Conservation (phyloP, 2,113 vertebrate species). For the Piaya cayana region DNA sequence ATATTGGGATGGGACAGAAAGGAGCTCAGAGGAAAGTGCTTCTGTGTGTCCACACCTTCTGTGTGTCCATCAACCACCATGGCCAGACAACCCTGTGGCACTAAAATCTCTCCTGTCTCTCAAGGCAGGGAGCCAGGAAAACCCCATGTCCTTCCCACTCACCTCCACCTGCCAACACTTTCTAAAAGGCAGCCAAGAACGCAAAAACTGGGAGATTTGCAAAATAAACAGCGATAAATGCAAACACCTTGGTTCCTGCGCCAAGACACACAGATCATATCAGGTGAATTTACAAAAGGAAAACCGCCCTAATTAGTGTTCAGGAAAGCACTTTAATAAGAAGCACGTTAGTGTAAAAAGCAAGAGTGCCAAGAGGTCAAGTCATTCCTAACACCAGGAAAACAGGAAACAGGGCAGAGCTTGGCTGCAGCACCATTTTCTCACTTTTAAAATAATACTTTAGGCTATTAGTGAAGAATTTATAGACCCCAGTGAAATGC, state of each 20-base stretch:
- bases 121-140: background rate
- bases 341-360: background rate
- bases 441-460: background rate
- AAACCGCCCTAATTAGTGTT: slow-evolving; percentile 49
- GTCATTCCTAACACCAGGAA: background rate
- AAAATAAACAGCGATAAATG: slow-evolving; percentile 48
- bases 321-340: slow-evolving; percentile 49
- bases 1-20: background rate
- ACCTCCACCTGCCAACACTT: background rate
- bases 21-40: background rate
- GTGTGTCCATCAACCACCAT: background rate
- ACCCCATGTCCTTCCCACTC: background rate
- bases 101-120: background rate
- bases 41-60: background rate
- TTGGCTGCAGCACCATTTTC: background rate
- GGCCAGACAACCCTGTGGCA: background rate
- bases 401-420: background rate
- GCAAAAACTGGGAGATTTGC: slow-evolving; percentile 14
- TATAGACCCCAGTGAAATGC: background rate
- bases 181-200: background rate
- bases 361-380: background rate
- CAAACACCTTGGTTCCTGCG: background rate
- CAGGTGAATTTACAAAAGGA: slow-evolving; percentile 48
- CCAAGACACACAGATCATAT: slow-evolving; percentile 61
- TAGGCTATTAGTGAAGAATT: background rate